Conservation (phyloP, 2,797 vertebrate species). For the Gephyroberyx darwinii region DNA sequence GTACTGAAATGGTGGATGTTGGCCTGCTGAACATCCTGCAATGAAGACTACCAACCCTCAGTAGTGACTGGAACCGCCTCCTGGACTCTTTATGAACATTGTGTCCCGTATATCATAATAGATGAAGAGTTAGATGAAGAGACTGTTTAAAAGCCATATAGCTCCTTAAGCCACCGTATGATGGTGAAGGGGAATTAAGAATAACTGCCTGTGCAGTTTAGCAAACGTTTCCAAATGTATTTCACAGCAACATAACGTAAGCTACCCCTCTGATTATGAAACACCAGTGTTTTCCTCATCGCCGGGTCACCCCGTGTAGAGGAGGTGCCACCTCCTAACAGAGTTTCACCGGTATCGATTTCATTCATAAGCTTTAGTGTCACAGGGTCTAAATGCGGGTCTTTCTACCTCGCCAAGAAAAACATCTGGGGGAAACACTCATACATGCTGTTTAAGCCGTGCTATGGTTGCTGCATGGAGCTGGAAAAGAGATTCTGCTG, state of each 20-base stretch:
- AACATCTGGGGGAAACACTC: constrained; percentile 51
- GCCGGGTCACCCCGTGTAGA: constrained; percentile 13
- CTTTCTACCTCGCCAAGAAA: constrained; percentile 66
- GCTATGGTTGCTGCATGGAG: constrained; percentile 33
- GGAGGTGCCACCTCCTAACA: constrained; percentile 21
- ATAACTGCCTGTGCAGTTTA: constrained; percentile 30
- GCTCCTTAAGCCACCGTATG: constrained; percentile 32
- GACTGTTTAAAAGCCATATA: constrained; percentile 49
- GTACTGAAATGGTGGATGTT: neutral
- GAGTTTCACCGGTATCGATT: constrained; percentile 38
- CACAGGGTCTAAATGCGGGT: constrained; percentile 51
- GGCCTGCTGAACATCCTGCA: neutral
- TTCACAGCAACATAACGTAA: constrained; percentile 32
- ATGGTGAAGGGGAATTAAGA: constrained; percentile 30
- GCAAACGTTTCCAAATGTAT: neutral
- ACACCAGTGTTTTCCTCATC: constrained; percentile 46
- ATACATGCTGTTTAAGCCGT: constrained; percentile 46
- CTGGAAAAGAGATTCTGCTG: constrained; percentile 51
- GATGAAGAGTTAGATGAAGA: constrained; percentile 38
- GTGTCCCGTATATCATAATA: constrained; percentile 38
- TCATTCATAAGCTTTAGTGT: constrained; percentile 43
- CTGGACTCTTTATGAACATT: constrained; percentile 28
- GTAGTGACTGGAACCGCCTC: constrained; percentile 39
- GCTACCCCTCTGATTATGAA: constrained; percentile 24
- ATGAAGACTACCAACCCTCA: constrained; percentile 35